These are phyloP conservation scores for Thaumetopoea pityocampa DNA, from an alignment of 1,140 invertebrate species.

Conservation along the genomic window DNA sequence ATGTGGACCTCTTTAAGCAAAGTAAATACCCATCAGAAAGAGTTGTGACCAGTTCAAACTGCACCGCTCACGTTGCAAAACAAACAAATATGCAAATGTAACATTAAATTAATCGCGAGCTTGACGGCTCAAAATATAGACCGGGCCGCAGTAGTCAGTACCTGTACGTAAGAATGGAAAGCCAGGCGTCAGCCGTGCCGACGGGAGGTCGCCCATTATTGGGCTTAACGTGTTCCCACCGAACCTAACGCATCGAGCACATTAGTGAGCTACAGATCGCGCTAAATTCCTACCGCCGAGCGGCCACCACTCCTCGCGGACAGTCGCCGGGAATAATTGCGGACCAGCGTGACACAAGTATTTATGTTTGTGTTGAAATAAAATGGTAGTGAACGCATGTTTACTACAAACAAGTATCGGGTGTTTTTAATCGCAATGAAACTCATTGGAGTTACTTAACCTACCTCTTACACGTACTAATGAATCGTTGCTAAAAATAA, in stretches of 20 bases:
- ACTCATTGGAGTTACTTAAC: too few relatives aligned
- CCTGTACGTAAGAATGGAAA: background rate
- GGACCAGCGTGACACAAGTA: background rate
- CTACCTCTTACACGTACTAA: too few relatives aligned
- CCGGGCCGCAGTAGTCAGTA: background rate
- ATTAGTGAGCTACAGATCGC: background rate
- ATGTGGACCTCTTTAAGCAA: too few relatives aligned
- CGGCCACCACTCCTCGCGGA: slow-evolving; percentile 1
- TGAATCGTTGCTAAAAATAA: too few relatives aligned
- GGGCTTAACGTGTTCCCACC: background rate
- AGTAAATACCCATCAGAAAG: slow-evolving; percentile 1
- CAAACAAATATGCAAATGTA: background rate
- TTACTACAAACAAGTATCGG: too few relatives aligned
- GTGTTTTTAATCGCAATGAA: too few relatives aligned
- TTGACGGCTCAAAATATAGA: background rate
- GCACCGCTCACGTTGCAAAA: background rate
- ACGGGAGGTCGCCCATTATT: slow-evolving; percentile 5
- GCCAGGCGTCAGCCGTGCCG: background rate
- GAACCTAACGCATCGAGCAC: background rate
- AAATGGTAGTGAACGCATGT: background rate
- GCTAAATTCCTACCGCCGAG: slow-evolving; percentile 1
- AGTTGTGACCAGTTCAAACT: background rate
- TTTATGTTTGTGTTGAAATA: slow-evolving; percentile 1
- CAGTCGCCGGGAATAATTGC: background rate
- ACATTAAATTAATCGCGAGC: background rate